phyloP scores from a whole-genome alignment of 2,113 vertebrate genomes.

The Bathybates hornii region DNA sequence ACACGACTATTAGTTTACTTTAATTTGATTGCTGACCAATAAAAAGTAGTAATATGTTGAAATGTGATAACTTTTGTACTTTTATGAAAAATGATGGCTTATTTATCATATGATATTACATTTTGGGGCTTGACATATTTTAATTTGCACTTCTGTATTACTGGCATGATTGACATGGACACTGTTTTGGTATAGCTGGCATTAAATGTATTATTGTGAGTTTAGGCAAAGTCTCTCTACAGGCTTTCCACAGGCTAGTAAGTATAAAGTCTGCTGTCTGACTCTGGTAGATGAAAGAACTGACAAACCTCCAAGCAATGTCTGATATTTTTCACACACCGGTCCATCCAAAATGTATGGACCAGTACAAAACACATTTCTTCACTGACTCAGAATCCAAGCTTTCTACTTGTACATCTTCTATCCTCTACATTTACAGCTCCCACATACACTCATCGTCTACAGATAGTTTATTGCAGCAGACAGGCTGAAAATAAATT shows the following conservation, averaged over 20 bases:
- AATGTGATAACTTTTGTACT: rapidly evolving
- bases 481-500: background rate
- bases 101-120: background rate
- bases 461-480: background rate
- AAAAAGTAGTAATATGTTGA: background rate
- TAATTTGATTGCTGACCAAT: background rate
- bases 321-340: background rate
- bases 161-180: background rate
- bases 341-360: background rate
- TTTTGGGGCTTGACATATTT: background rate
- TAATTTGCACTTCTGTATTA: background rate
- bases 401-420: background rate
- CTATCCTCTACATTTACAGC: background rate
- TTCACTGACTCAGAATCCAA: background rate
- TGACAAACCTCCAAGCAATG: background rate
- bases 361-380: background rate
- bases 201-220: background rate
- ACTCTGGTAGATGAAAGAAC: background rate
- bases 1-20: background rate
- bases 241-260: background rate
- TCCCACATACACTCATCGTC: background rate
- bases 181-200: background rate
- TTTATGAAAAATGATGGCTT: background rate
- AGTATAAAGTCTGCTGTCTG: background rate
- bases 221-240: background rate